phyloP scores from a whole-genome alignment of 2,113 vertebrate genomes.

The Butorides virescens region DNA sequence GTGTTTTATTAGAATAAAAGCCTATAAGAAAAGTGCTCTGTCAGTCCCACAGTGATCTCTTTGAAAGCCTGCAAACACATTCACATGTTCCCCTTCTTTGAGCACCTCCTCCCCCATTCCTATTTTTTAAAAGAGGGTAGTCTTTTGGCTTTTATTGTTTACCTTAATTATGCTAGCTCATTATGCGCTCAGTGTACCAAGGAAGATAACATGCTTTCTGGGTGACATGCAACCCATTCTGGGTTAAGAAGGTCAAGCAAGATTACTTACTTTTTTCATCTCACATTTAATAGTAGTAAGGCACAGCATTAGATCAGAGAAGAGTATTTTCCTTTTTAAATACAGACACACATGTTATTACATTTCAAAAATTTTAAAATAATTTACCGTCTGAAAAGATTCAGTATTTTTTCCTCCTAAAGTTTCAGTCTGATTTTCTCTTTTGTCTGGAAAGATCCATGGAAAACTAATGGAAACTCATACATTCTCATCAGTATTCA shows the following conservation, averaged over 20 bases:
- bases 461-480: background rate
- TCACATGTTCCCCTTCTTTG: background rate
- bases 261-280: background rate
- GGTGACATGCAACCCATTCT: background rate
- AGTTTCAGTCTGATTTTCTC: background rate
- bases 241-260: background rate
- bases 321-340: background rate
- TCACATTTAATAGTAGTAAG: background rate
- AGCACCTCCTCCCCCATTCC: background rate
- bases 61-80: background rate
- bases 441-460: background rate
- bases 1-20: background rate
- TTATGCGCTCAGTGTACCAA: background rate
- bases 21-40: background rate
- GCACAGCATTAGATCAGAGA: background rate
- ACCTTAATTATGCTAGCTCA: background rate
- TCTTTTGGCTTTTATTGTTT: background rate
- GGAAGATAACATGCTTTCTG: background rate
- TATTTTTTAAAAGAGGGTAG: background rate
- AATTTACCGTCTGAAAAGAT: background rate
- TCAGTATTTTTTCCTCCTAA: background rate
- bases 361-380: background rate
- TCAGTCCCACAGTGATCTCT: background rate
- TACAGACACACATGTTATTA: background rate
- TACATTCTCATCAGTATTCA: background rate